Evolutionary conservation across 2,797 vertebrate species (phyloP), one percentile per base, ranked within the genome.

Genomic region (Botia almorhae): DNA sequence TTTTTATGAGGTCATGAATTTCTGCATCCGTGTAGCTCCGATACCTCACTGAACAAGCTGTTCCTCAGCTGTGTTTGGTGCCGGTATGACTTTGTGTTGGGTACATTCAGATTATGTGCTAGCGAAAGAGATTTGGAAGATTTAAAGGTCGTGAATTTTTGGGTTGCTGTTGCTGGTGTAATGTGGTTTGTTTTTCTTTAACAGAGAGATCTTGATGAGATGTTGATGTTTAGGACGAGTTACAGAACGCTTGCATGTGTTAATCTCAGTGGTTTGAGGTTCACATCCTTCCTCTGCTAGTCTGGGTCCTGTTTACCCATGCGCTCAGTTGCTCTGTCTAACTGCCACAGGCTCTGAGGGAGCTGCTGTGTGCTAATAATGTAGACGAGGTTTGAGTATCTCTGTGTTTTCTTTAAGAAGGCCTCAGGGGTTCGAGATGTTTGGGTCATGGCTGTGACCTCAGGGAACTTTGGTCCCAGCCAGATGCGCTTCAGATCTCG

Each of bases 401-500:
- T 69, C 16, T 33, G 48, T 19, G 36, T 76, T 80, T 48, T 61
- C 43, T 73, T 81, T 68, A 68, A 77, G 78, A 77, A 60, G 69
- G 43, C 67, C 74, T 70, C 55, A 8, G 43, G 58, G 65, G 70
- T 82, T 64, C 26, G 69, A 64, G 63, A 80, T 64, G 67, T 76
- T 69, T 43, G 19, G 55, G 81, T 74, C 69, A 65, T 53, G 60
- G 17, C 75, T 55, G 48, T 69, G 69, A 78, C 69, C 36, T 80
- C 69, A 6, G 69, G 48, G 58, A 79, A 64, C 14, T 61, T 72
- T 56, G 29, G 65, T 56, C 68, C 53, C 67, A 53, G 68, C 64
- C 74, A 83, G 84, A 85, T 81, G 84, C 70, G 29, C 64, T 75
- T 82, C 58, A 26, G 26, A 80, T 68, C 55, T 74, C 0, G 6